A percentile compares a stretch with the other conserved stretches of the same genome.
Conservation (phyloP, 2,888 invertebrate species). For the Caenorhabditis auriculariae region DNA sequence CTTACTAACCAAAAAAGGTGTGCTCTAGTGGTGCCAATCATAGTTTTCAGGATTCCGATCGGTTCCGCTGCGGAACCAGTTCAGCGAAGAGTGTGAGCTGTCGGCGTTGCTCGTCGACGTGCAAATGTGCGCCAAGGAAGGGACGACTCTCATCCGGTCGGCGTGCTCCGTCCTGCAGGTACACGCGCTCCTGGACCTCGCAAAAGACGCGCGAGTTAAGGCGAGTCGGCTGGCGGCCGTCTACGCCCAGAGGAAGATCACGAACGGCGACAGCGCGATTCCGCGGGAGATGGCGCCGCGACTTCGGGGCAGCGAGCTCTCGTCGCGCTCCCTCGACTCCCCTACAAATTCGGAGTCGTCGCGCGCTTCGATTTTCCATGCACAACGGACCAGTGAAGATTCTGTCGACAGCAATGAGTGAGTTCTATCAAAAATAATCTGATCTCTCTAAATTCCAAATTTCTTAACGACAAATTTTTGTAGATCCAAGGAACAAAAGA, state of each 20-base stretch:
- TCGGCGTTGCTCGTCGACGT: conserved; percentile 84
- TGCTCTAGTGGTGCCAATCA: too few relatives aligned
- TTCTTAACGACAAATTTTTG: too few relatives aligned
- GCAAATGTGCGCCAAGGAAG: conserved; percentile 67
- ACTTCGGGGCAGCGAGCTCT: conserved; percentile 9
- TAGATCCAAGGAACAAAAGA: too few relatives aligned
- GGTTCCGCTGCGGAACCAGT: conserved; percentile 84
- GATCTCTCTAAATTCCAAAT: not conserved
- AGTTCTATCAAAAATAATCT: not conserved
- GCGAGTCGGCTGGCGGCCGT: conserved; percentile 38
- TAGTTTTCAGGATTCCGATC: conserved; percentile 78
- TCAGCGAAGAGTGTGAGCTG: conserved; percentile 87
- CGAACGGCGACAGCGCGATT: conserved; percentile 27
- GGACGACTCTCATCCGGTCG: conserved; percentile 26
- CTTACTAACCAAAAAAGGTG: too few relatives aligned
- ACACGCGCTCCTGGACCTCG: not conserved
- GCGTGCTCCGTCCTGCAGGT: conserved; percentile 23
- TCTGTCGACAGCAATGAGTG: conserved; percentile 20
- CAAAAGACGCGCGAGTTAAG: conserved; percentile 11
- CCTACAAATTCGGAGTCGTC: conserved; percentile 22
- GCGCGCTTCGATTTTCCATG: conserved; percentile 6
- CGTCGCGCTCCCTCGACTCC: conserved; percentile 19
- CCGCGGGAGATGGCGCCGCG: conserved; percentile 28
- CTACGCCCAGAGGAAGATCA: conserved; percentile 28
- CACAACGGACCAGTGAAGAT: conserved; percentile 16